Percentiles rank a stretch among this genome's conserved stretches.
These are phyloP conservation scores for Sparidentex hasta DNA, from an alignment of 2,797 vertebrate genomes.

Conservation along the genomic window DNA sequence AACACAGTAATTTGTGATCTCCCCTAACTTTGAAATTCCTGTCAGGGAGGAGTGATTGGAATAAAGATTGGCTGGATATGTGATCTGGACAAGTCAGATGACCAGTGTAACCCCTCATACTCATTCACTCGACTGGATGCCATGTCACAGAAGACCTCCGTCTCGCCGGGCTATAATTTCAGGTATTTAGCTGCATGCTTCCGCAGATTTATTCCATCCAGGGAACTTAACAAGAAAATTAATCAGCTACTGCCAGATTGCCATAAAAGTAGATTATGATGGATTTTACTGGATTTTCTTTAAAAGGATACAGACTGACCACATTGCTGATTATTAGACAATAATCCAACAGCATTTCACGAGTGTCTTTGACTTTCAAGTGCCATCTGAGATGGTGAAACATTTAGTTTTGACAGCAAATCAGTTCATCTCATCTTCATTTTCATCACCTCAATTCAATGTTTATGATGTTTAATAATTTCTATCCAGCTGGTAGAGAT, in stretches of 20 bases:
- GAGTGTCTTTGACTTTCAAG: too few relatives aligned
- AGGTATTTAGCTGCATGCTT: conserved; percentile 82
- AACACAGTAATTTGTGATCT: neutral
- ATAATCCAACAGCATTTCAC: too few relatives aligned
- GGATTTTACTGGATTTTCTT: neutral
- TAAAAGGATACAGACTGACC: neutral
- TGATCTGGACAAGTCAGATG: conserved; percentile 91
- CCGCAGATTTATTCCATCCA: neutral
- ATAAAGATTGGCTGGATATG: conserved; percentile 97
- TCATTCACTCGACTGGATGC: conserved; percentile 94
- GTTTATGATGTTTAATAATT: too few relatives aligned
- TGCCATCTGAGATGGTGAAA: too few relatives aligned
- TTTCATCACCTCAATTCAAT: neutral
- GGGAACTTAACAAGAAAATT: neutral
- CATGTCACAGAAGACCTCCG: conserved; percentile 85
- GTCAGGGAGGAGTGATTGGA: conserved; percentile 93
- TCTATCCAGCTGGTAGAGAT: neutral
- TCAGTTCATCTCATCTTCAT: neutral
- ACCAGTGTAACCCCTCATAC: conserved; percentile 91
- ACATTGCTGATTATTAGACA: too few relatives aligned
- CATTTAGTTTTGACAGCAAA: too few relatives aligned
- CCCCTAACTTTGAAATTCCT: conserved; percentile 10
- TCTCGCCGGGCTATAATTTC: conserved; percentile 96
- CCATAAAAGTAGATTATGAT: too few relatives aligned
- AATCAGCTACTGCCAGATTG: too few relatives aligned